Conservation (phyloP, 2,113 vertebrate genomes). For the Python bivittatus region DNA sequence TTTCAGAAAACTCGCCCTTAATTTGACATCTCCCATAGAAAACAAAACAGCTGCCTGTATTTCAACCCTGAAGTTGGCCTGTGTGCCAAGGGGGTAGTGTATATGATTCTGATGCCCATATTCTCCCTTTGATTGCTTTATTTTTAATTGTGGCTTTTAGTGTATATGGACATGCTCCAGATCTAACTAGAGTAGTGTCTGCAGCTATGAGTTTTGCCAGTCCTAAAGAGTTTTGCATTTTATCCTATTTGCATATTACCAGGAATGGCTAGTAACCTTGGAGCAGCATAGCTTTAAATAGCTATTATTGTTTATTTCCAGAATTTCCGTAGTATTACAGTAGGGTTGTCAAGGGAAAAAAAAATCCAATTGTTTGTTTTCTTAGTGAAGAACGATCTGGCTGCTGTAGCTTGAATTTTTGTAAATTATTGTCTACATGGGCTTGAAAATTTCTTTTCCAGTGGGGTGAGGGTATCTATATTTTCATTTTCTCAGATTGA, state of each 20-base stretch:
- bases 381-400: neutral
- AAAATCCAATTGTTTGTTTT: neutral
- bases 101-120: neutral
- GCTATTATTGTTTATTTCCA: neutral
- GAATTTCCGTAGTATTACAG: neutral
- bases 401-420: neutral
- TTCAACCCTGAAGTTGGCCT: neutral
- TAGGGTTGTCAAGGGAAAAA: neutral
- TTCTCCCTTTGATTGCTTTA: neutral
- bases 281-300: neutral
- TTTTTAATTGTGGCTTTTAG: neutral
- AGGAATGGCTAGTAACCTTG: neutral
- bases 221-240: neutral
- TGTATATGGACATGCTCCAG: neutral
- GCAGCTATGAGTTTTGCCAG: neutral
- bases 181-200: neutral
- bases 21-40: neutral
- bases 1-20: neutral
- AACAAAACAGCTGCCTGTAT: neutral
- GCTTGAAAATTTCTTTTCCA: neutral
- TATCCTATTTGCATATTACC: neutral
- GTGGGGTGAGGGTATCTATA: neutral
- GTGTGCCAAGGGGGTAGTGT: neutral
- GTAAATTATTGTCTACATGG: neutral
- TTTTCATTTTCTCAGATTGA: conserved; percentile 79